Evolutionary conservation across 2,888 invertebrate genomes (phyloP).

Genomic region (Smittia sp.): DNA sequence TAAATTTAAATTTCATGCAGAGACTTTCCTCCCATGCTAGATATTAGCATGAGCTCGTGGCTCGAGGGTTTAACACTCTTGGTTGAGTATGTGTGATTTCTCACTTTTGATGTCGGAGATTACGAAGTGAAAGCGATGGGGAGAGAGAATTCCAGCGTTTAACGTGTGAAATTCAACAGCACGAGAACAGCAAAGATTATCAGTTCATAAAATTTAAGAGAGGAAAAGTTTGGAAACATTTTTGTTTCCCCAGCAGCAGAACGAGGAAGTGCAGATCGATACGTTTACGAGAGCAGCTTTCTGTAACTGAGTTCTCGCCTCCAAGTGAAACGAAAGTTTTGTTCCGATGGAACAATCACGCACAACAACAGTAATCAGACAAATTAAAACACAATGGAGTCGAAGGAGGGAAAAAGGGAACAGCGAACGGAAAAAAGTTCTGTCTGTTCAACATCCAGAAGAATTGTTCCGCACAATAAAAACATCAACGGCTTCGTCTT

Average conservation of each 20-base stretch:
- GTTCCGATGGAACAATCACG: not conserved
- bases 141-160: not conserved
- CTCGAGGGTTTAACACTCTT: not conserved
- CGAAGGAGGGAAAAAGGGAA: not conserved
- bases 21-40: not conserved
- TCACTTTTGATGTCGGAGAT: slow-evolving; percentile 13
- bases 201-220: not conserved
- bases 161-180: slow-evolving; percentile 19
- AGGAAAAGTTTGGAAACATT: not conserved
- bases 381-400: not conserved
- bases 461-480: not conserved
- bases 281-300: no score
- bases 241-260: no score
- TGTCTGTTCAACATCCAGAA: not conserved
- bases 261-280: no score
- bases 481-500: not conserved
- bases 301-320: no score
- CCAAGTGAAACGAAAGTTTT: not conserved
- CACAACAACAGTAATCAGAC: not conserved
- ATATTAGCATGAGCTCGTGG: not conserved
- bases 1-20: not conserved
- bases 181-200: slow-evolving; percentile 7
- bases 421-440: not conserved
- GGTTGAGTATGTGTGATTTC: not conserved
- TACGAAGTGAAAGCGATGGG: not conserved